Conservation (phyloP, 2,888 invertebrate species). For the Tortrix viridana region DNA sequence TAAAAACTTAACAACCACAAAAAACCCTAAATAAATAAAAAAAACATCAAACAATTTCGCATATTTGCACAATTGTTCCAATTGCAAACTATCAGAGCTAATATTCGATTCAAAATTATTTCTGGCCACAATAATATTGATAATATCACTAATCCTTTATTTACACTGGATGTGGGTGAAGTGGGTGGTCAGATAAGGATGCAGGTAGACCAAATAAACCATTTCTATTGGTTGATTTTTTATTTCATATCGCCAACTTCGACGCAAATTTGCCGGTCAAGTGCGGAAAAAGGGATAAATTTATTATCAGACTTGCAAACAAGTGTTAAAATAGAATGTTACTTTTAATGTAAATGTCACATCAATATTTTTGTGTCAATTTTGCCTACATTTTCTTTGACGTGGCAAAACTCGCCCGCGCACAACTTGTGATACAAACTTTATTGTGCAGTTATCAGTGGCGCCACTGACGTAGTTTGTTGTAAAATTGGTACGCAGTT, state of each 20-base stretch:
- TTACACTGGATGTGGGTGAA: conserved; percentile 75
- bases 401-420: conserved; percentile 11
- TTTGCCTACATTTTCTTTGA: conserved; percentile 11
- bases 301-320: conserved; percentile 31
- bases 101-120: conserved; percentile 66
- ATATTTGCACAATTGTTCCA: conserved; percentile 76
- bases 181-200: conserved; percentile 73
- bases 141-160: conserved; percentile 76
- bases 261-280: conserved; percentile 19
- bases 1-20: conserved; percentile 53
- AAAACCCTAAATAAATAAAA: conserved; percentile 52
- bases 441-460: conserved; percentile 8
- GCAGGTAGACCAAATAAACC: conserved; percentile 60
- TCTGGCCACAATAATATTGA: conserved; percentile 72
- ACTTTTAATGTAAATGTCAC: conserved; percentile 6
- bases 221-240: conserved; percentile 68
- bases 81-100: conserved; percentile 53
- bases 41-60: conserved; percentile 49
- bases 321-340: conserved; percentile 22
- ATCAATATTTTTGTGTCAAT: conserved; percentile 15
- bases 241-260: conserved; percentile 49
- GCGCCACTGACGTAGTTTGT: conserved; percentile 17
- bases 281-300: conserved; percentile 14
- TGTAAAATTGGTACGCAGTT: neutral
- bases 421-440: conserved; percentile 10